Conservation (phyloP, 2,888 invertebrate genomes). For the Drosophila kuntzei region DNA sequence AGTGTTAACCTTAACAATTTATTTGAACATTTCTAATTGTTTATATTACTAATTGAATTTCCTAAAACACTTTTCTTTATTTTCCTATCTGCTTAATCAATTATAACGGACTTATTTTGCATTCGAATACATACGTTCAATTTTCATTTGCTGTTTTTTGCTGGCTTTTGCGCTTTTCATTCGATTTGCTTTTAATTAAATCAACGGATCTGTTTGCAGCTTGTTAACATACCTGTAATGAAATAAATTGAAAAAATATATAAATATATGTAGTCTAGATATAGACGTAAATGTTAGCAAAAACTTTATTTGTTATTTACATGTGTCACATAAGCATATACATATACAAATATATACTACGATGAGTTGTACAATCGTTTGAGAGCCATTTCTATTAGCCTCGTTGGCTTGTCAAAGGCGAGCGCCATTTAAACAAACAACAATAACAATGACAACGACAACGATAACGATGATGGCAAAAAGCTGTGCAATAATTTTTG, state of each 20-base stretch:
- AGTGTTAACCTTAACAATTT: neutral
- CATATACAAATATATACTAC: neutral
- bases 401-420: slow-evolving; percentile 48
- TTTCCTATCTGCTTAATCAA: slow-evolving; percentile 24
- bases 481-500: slow-evolving; percentile 78
- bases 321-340: slow-evolving; percentile 29
- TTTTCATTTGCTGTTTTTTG: slow-evolving; percentile 5
- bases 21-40: slow-evolving; percentile 11
- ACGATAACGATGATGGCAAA: slow-evolving; percentile 50
- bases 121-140: slow-evolving; percentile 15
- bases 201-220: slow-evolving; percentile 53
- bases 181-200: slow-evolving; percentile 56
- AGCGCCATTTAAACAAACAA: slow-evolving; percentile 18
- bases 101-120: slow-evolving; percentile 18
- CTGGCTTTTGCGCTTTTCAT: slow-evolving; percentile 35
- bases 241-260: slow-evolving; percentile 50
- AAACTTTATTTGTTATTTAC: slow-evolving; percentile 54
- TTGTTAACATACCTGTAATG: slow-evolving; percentile 68
- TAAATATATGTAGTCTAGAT: slow-evolving; percentile 12
- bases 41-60: slow-evolving; percentile 37
- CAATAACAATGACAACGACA: slow-evolving; percentile 17
- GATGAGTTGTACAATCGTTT: slow-evolving; percentile 40
- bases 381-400: slow-evolving; percentile 47
- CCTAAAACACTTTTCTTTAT: slow-evolving; percentile 1
- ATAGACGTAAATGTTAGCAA: slow-evolving; percentile 27